Conservation (phyloP, 1,140 invertebrate species). For the Drosophila eugracilis region DNA sequence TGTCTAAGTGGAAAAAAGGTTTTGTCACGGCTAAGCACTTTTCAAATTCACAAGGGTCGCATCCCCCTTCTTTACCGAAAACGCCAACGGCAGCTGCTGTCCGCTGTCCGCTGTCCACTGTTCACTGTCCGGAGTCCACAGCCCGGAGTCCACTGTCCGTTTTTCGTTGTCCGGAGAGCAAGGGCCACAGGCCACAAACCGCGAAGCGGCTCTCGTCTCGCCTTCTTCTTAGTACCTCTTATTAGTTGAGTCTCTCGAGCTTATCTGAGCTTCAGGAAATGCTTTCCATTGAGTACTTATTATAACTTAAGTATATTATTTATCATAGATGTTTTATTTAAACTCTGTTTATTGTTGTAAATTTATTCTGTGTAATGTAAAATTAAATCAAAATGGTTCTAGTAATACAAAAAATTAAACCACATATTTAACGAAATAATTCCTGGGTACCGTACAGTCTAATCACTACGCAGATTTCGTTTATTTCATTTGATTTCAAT, state of each 20-base stretch:
- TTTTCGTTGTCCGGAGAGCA: slow-evolving; percentile 8
- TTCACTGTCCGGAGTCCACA: slow-evolving; percentile 10
- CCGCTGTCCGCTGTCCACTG: slow-evolving; percentile 3
- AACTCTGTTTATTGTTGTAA: too few relatives aligned
- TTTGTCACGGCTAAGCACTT: slow-evolving; percentile 79
- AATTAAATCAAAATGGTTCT: too few relatives aligned
- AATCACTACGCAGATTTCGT: neutral
- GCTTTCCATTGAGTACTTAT: too few relatives aligned
- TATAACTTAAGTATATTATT: too few relatives aligned
- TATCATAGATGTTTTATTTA: too few relatives aligned
- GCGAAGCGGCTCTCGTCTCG: slow-evolving; percentile 34
- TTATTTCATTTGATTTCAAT: slow-evolving; percentile 52
- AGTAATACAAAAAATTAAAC: neutral
- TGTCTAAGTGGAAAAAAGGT: slow-evolving; percentile 73
- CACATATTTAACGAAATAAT: too few relatives aligned
- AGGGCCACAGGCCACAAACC: slow-evolving; percentile 50
- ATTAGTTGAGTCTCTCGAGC: too few relatives aligned
- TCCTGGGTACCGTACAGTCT: neutral
- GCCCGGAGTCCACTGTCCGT: slow-evolving; percentile 10
- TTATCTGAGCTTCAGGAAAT: neutral
- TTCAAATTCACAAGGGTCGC: slow-evolving; percentile 61
- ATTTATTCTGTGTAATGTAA: too few relatives aligned
- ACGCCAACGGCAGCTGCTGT: slow-evolving; percentile 33
- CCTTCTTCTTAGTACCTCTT: slow-evolving; percentile 5
- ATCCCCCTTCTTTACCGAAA: too few relatives aligned